phyloP scores from a whole-genome alignment of 37 sponge, comb jelly and placozoan species.

The Spongilla lacustris region DNA sequence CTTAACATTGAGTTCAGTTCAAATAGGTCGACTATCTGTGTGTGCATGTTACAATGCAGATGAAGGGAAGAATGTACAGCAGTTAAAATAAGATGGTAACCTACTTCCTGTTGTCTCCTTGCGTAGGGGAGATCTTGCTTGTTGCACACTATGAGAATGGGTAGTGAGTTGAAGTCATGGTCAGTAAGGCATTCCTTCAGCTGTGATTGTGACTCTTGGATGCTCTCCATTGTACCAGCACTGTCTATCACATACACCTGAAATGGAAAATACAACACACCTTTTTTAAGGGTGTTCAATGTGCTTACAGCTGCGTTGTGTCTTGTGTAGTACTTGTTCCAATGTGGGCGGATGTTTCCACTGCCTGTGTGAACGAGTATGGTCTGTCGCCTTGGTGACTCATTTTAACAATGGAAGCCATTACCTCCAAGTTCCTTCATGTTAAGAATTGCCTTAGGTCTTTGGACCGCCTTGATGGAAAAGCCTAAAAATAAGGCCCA shows the following conservation, averaged over 20 bases:
- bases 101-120: slow-evolving; percentile 1
- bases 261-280: neutral
- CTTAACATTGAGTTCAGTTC: neutral
- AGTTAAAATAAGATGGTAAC: neutral
- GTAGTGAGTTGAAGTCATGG: slow-evolving; percentile 28
- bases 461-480: slow-evolving; percentile 45
- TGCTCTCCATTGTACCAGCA: slow-evolving; percentile 1
- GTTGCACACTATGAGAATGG: slow-evolving; percentile 69
- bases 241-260: neutral
- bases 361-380: slow-evolving; percentile 9
- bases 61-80: too few relatives aligned
- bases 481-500: slow-evolving; percentile 54
- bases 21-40: slow-evolving; percentile 10
- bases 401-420: neutral
- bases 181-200: slow-evolving; percentile 20
- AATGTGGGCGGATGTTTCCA: slow-evolving; percentile 57
- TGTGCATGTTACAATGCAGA: neutral
- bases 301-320: slow-evolving; percentile 21
- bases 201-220: neutral
- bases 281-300: neutral
- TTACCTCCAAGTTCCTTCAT: slow-evolving; percentile 77
- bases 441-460: slow-evolving; percentile 30
- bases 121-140: slow-evolving; percentile 61
- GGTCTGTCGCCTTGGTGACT: neutral
- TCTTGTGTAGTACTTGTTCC: slow-evolving; percentile 51